Evolutionary conservation across 1,140 invertebrate species (phyloP), one percentile per base, ranked within the genome.

Genomic region (Linepithema humile): DNA sequence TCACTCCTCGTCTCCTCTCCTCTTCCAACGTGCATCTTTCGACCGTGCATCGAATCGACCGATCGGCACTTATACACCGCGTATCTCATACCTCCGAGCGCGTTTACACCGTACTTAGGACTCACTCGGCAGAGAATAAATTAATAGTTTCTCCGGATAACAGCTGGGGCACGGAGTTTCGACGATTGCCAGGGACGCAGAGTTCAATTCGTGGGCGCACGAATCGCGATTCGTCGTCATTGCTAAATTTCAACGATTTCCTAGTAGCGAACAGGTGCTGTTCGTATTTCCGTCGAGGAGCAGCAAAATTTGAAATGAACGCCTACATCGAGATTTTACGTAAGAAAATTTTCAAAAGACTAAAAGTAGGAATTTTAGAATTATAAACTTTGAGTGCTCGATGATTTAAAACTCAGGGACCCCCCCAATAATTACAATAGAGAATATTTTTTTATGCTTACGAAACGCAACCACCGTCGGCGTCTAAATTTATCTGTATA

Each of bases 21-120:
- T 74, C 82, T 73, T 85, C 72, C 78, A 85, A 89, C 84, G 69
- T 77, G 35, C 64, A 17, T 48, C 62, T 67, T 35, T 70, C 26
- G 32, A 38, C 20, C 57, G 73, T 83, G 65, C 87, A 89, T 89
- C 88, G 87, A 91, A 90, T 89, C 92, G 86, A 69, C 75, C 89
- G 89, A 93, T 93, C 93, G 89, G 82, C 89, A 90, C 64, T 85
- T 83, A 67, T 77, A 88, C 83, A 69, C 45, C 62, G 70, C 59
- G 55, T 83, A 90, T 90, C 87, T 89, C 90, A 90, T 93, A 91
- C 89, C 91, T 91, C 86, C 72, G 83, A 92, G 91, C 90, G 85
- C 89, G 88, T 92, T 93, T 93, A 91, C 90, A 92, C 92, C 91
- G 90, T 92, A 93, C 92, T 93, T 93, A 93, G 90, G 80, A 75